Percentiles rank a stretch among this genome's conserved stretches.
These are phyloP conservation scores for Litocranius walleri DNA, from an alignment of 2,113 vertebrate genomes.

Conservation along the genomic window DNA sequence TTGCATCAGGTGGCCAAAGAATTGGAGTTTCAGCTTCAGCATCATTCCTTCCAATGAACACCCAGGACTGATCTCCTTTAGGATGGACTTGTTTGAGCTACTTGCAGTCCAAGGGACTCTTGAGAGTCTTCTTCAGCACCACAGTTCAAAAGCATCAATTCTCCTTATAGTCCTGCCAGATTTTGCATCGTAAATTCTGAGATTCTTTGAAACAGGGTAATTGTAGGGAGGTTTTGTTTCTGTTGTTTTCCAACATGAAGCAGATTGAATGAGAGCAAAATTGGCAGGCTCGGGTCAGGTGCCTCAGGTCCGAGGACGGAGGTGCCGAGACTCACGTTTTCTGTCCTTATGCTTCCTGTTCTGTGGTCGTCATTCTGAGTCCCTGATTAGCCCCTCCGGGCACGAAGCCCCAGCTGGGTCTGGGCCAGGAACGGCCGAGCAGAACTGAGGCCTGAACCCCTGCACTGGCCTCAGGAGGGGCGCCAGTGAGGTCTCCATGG, in stretches of 20 bases:
- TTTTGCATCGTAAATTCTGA: not conserved
- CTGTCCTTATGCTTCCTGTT: accelerated
- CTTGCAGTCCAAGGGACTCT: no score
- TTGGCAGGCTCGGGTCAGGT: accelerated
- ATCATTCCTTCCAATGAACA: no score
- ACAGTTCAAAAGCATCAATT: not conserved
- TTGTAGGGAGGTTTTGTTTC: not conserved
- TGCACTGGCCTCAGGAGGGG: not conserved
- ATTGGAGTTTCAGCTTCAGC: no score
- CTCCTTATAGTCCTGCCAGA: not conserved
- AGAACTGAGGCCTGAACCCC: not conserved
- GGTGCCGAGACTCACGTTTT: accelerated
- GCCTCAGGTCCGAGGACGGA: accelerated
- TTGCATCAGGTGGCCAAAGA: no score
- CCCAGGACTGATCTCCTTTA: no score
- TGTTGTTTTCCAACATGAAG: not conserved
- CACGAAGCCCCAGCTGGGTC: not conserved
- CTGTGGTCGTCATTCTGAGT: accelerated
- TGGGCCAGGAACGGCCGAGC: accelerated
- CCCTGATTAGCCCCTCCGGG: accelerated
- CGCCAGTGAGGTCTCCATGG: accelerated
- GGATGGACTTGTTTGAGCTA: no score
- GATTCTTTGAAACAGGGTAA: not conserved
- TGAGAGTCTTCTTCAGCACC: no score
- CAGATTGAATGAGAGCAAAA: not conserved